Evolutionary conservation across 2,113 vertebrate genomes (phyloP).

Genomic region (Daphoenositta chrysoptera): DNA sequence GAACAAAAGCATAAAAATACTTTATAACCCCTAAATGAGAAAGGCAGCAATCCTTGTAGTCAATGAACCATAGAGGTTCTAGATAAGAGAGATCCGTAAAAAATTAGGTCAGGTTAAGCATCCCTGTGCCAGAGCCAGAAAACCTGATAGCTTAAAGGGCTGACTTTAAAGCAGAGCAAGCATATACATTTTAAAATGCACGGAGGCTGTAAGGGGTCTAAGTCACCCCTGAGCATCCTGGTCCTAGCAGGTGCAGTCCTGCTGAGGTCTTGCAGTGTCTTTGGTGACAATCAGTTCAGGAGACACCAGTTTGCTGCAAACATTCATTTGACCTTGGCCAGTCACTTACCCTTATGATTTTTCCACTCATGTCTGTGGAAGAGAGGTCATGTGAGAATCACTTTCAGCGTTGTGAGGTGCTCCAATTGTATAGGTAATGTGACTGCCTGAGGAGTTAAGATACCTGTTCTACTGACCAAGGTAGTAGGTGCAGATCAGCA

Average conservation of each 20-base stretch:
- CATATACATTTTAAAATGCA: not conserved
- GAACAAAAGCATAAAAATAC: not conserved
- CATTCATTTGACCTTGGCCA: not conserved
- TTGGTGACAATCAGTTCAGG: not conserved
- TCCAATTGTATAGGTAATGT: not conserved
- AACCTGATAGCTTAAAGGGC: not conserved
- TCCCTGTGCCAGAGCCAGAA: not conserved
- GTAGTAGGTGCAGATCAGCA: not conserved
- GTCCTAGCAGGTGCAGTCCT: not conserved
- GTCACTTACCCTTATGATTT: not conserved
- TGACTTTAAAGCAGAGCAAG: not conserved
- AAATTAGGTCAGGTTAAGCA: constrained; percentile 14
- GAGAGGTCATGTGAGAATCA: not conserved
- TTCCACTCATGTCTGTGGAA: not conserved
- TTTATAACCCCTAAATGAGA: not conserved
- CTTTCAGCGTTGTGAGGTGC: not conserved
- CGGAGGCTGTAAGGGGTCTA: not conserved
- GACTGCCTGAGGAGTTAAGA: not conserved
- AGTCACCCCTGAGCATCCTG: not conserved
- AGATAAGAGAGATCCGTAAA: not conserved
- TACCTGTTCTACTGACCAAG: not conserved
- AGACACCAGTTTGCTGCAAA: not conserved
- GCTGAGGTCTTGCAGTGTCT: not conserved
- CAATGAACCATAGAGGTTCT: not conserved
- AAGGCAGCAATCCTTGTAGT: not conserved